These are phyloP conservation scores for Cherax destructor DNA, from an alignment of 1,140 invertebrate genomes.

Conservation along the genomic window DNA sequence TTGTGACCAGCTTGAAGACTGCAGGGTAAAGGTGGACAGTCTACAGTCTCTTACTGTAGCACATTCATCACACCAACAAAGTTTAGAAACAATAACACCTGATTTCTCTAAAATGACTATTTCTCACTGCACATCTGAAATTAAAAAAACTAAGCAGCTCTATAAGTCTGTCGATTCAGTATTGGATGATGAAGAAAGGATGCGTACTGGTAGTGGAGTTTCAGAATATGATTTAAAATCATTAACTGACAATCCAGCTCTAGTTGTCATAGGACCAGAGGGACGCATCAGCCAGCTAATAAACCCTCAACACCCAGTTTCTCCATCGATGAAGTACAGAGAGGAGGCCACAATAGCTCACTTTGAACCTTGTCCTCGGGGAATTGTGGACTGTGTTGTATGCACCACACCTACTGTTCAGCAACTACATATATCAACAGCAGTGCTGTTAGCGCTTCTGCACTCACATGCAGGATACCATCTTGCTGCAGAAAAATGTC, in stretches of 20 bases:
- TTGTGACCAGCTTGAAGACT: conserved; percentile 68
- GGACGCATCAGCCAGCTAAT: background rate
- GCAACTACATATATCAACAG: conserved; percentile 20
- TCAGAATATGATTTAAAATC: background rate
- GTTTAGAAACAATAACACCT: conserved; percentile 10
- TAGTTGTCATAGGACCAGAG: conserved; percentile 5
- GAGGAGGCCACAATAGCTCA: background rate
- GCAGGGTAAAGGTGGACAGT: conserved; percentile 65
- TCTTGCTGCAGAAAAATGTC: conserved; percentile 12
- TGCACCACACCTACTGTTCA: conserved; percentile 46
- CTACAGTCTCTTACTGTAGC: conserved; percentile 30
- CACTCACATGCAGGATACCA: conserved; percentile 16
- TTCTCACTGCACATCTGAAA: background rate
- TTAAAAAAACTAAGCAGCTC: background rate
- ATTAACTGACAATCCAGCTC: background rate
- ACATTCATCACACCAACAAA: conserved; percentile 22
- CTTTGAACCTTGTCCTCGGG: conserved; percentile 7
- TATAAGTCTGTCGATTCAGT: background rate
- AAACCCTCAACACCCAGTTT: background rate
- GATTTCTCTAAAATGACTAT: conserved; percentile 8
- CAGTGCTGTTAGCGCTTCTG: conserved; percentile 15
- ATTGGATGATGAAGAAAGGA: conserved; percentile 5
- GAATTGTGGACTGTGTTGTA: background rate
- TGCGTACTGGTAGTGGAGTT: conserved; percentile 1
- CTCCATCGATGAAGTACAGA: conserved; percentile 6